phyloP scores from a whole-genome alignment of 92 coral and sea anemone genomes.

The Virgularia gustaviana region DNA sequence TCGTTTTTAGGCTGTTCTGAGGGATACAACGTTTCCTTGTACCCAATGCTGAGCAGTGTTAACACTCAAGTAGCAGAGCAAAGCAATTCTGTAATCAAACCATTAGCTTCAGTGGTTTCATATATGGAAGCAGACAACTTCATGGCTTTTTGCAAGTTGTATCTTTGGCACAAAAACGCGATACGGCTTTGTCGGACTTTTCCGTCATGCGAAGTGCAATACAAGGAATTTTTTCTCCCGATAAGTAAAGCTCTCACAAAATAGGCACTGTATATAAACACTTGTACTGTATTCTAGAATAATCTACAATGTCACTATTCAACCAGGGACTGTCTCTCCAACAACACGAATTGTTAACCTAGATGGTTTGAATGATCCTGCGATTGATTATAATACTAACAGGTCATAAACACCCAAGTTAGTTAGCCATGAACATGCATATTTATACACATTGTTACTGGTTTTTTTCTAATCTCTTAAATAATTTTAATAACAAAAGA shows the following conservation, averaged over 20 bases:
- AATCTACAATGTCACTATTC: no score
- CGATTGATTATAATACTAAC: no score
- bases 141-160: background rate
- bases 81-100: conserved; percentile 15
- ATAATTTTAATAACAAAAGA: background rate
- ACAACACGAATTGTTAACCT: no score
- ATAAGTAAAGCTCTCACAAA: background rate
- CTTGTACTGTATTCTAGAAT: no score
- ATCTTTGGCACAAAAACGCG: conserved; percentile 22
- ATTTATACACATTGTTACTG: background rate
- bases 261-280: background rate
- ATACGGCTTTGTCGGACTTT: background rate
- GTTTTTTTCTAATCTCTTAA: background rate
- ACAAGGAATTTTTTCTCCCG: background rate
- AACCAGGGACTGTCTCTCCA: no score
- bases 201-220: background rate
- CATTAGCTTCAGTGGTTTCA: conserved; percentile 11
- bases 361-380: no score
- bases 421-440: background rate
- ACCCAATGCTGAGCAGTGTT: background rate
- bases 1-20: conserved; percentile 16
- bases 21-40: conserved; percentile 13
- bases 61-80: conserved; percentile 19
- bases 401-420: background rate
- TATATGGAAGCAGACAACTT: conserved; percentile 14